Conservation (phyloP, 2,113 vertebrate species). For the Setophaga coronata region DNA sequence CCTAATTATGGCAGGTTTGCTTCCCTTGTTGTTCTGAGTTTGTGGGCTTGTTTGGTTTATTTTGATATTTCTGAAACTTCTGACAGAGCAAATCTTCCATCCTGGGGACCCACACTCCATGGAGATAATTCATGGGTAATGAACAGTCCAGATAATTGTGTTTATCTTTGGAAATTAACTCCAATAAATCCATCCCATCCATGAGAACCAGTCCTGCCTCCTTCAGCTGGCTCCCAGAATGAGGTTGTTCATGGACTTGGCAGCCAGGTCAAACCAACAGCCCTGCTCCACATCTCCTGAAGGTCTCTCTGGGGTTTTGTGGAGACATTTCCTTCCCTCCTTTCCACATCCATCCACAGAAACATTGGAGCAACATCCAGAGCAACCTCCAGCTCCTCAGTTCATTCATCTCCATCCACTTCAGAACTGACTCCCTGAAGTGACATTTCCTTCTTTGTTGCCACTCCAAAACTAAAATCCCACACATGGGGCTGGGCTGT, state of each 20-base stretch:
- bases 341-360: not conserved
- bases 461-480: not conserved
- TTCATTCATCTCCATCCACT: not conserved
- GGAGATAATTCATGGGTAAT: not conserved
- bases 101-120: not conserved
- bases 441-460: not conserved
- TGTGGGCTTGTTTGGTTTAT: not conserved
- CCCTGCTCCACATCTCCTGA: not conserved
- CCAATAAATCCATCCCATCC: not conserved
- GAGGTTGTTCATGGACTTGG: not conserved
- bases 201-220: not conserved
- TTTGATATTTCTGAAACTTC: constrained; percentile 1
- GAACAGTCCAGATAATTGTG: not conserved
- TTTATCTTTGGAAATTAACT: not conserved
- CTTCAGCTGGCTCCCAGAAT: not conserved
- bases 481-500: not conserved
- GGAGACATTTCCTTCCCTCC: not conserved
- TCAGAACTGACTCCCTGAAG: not conserved
- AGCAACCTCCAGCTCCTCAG: not conserved
- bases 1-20: constrained; percentile 21
- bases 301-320: not conserved
- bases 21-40: not conserved
- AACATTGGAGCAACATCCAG: not conserved
- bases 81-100: not conserved
- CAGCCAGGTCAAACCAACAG: not conserved